Percentiles rank a stretch among this genome's conserved stretches.
phyloP scores from a whole-genome alignment of 2,888 invertebrate genomes.

The Omphaloscelis lunosa region DNA sequence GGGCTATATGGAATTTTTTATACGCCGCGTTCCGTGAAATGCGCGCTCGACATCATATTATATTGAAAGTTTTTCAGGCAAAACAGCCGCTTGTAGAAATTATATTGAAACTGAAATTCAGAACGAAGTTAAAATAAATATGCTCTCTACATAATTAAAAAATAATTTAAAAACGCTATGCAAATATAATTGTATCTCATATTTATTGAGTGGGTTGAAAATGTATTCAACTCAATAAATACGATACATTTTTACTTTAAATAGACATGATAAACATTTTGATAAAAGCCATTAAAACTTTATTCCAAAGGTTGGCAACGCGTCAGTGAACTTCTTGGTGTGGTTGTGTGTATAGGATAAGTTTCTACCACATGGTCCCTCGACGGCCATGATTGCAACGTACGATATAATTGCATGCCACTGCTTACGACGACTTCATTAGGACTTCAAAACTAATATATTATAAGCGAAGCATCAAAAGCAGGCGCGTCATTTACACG shows the following conservation, averaged over 20 bases:
- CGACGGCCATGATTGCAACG: background rate
- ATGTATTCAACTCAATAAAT: background rate
- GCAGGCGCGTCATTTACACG: background rate
- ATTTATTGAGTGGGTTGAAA: background rate
- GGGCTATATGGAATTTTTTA: background rate
- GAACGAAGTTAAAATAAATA: background rate
- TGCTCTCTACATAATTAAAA: background rate
- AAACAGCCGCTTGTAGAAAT: background rate
- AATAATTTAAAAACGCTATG: background rate
- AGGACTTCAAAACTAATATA: constrained; percentile 3
- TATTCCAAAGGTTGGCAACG: background rate
- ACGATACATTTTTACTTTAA: background rate
- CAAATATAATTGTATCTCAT: background rate
- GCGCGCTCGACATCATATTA: background rate
- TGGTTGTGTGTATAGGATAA: background rate
- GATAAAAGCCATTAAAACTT: constrained; percentile 1
- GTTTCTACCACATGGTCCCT: background rate
- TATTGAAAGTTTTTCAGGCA: background rate
- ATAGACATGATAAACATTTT: background rate
- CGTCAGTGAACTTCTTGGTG: background rate
- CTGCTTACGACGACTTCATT: background rate
- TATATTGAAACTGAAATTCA: background rate
- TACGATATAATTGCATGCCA: background rate
- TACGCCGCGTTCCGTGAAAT: no score
- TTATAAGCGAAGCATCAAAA: constrained; percentile 5